Base-by-base conservation (phyloP, 2,797 vertebrate species). In the Takifugu rubripes region DNA sequence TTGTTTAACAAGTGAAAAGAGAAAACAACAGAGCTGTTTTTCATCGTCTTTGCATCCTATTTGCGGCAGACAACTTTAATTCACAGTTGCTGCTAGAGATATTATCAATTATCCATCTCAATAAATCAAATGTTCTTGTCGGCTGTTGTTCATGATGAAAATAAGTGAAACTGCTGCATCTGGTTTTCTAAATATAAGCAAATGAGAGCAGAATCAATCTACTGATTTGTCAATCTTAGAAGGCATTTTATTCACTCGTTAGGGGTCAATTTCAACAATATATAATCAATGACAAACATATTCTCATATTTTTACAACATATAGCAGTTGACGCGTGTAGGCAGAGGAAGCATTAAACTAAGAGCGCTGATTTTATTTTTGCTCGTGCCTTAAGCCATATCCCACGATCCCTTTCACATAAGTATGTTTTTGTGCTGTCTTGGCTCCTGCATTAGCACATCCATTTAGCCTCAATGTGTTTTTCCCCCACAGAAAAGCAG, bases 401-500 rank as follows among this genome's bases (percentile, higher is more conserved):
- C 15, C 25, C 64, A 51, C 57, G 64, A 54, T 33, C 52, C 60
- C 45, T 63, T 76, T 75, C 72, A 64, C 48, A 25, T 66, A 42
- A 46, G 57, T 68, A 61, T 77, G 48, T 81, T 52, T 71, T 49
- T 66, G 56, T 77, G 56, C 53, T 53, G 55, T 24, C 54, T 40
- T 62, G 64, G 46, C 68, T 74, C 42, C 21, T 87, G 77, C 78
- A 79, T 82, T 80, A 74, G 63, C 63, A 3, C n/a, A 55, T 42
- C 82, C 81, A 78, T 68, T 76, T 49, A 21, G 56, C 59, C 14
- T 45, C 29, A 55, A 33, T 63, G 59, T 49, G 50, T 63, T 59
- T 60, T 53, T 61, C 50, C 48, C 72, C 68, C 70, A 84, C 86
- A 86, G 73, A 63, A 47, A 71, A 68, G 78, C 88, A 86, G 69